phyloP scores from a whole-genome alignment of 2,113 vertebrate species.

The Gallinago jamesoni region DNA sequence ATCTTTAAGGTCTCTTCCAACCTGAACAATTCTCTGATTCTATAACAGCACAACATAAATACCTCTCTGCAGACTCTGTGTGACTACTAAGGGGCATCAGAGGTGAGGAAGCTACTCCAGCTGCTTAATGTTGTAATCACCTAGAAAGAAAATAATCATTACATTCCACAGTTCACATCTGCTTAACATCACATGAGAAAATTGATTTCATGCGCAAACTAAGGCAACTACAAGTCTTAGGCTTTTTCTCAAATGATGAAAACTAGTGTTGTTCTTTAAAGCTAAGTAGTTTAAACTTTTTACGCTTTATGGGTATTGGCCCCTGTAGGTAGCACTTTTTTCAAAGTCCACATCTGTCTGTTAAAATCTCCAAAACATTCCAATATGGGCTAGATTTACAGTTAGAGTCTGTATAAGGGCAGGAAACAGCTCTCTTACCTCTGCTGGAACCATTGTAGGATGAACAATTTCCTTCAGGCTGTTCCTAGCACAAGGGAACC shows the following conservation, averaged over 20 bases:
- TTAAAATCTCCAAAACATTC: background rate
- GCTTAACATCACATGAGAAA: background rate
- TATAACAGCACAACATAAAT: background rate
- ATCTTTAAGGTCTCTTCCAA: background rate
- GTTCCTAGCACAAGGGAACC: background rate
- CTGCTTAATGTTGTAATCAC: background rate
- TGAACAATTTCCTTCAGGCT: background rate
- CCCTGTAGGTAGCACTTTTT: background rate
- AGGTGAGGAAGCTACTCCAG: background rate
- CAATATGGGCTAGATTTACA: background rate
- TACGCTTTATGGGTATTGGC: background rate
- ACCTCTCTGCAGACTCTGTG: background rate
- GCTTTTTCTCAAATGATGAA: background rate
- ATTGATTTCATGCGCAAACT: background rate
- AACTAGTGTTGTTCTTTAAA: background rate
- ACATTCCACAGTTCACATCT: background rate
- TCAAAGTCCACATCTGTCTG: background rate
- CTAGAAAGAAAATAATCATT: background rate
- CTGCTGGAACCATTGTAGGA: background rate
- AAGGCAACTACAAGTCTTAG: background rate
- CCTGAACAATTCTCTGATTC: background rate
- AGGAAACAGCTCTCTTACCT: background rate
- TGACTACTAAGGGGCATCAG: fast-evolving
- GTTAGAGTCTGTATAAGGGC: background rate
- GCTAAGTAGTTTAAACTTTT: background rate